Evolutionary conservation across 2,797 vertebrate species (phyloP).

Genomic region (Apogon talboti): DNA sequence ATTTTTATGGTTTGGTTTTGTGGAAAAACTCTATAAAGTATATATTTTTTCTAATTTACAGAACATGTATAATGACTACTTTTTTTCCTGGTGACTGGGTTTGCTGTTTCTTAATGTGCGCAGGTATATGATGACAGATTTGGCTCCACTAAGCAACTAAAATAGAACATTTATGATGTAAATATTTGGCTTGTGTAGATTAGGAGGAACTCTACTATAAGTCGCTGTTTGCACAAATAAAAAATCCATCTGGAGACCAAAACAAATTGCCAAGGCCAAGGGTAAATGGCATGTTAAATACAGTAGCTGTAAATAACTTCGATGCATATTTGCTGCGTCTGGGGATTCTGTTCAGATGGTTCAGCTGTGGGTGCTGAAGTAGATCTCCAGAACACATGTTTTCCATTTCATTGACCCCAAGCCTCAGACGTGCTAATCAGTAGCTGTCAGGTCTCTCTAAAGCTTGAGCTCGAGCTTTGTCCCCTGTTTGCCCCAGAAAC

Average conservation of each 20-base stretch:
- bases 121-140: background rate
- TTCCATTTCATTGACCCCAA: slow-evolving; percentile 29
- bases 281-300: slow-evolving; percentile 33
- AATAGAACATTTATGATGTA: background rate
- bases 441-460: slow-evolving; percentile 29
- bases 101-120: background rate
- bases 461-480: slow-evolving; percentile 24
- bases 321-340: slow-evolving; percentile 38
- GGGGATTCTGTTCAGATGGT: slow-evolving; percentile 38
- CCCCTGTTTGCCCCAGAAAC: slow-evolving; percentile 28
- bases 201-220: slow-evolving; percentile 1
- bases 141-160: background rate
- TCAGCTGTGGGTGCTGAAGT: slow-evolving; percentile 28
- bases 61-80: no score
- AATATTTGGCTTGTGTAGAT: slow-evolving; percentile 3
- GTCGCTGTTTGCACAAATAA: background rate
- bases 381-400: slow-evolving; percentile 37
- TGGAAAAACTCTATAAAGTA: no score
- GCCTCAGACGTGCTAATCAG: slow-evolving; percentile 6
- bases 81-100: no score
- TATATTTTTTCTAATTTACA: no score
- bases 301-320: slow-evolving; percentile 42
- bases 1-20: no score
- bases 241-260: slow-evolving; percentile 18
- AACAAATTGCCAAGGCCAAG: slow-evolving; percentile 37